A percentile compares a stretch with the other conserved stretches of the same genome.
Evolutionary conservation across 2,797 vertebrate genomes (phyloP).

Genomic region (Hydrophis major): DNA sequence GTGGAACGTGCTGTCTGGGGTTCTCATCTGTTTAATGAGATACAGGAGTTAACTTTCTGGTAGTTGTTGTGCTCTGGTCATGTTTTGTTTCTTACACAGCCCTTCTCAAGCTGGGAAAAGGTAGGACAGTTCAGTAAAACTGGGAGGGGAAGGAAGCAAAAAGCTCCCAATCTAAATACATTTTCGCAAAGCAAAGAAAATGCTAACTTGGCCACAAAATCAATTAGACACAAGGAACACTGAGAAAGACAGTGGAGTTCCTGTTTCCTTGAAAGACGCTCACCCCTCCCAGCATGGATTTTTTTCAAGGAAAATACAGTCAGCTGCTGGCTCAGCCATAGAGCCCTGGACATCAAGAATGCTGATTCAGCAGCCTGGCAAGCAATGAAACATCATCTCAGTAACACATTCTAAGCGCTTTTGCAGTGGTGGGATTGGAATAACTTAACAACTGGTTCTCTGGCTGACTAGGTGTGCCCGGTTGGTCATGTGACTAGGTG

Average conservation of each 20-base stretch:
- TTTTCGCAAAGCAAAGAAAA: background rate
- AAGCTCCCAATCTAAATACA: background rate
- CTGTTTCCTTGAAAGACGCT: background rate
- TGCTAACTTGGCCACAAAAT: background rate
- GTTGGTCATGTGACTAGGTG: too few relatives aligned
- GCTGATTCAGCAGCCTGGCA: background rate
- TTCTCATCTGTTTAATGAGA: slow-evolving; percentile 79
- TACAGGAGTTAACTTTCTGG: rapidly evolving
- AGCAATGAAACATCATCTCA: background rate
- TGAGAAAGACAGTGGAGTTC: background rate
- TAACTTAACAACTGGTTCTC: too few relatives aligned
- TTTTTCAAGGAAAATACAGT: background rate
- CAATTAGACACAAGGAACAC: background rate
- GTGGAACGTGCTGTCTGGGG: slow-evolving; percentile 85
- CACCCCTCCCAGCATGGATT: background rate
- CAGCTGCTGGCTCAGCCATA: background rate
- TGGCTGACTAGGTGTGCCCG: too few relatives aligned
- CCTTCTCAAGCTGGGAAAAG: background rate
- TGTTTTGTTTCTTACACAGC: background rate
- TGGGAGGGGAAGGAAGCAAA: background rate
- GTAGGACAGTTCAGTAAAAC: background rate
- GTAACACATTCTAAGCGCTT: background rate
- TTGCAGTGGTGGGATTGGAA: too few relatives aligned
- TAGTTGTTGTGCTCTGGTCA: background rate
- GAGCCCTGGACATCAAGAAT: background rate